Evolutionary conservation across 1,140 invertebrate genomes (phyloP), one percentile per base, ranked within the genome.

Genomic region (Hylaeus anthracinus): DNA sequence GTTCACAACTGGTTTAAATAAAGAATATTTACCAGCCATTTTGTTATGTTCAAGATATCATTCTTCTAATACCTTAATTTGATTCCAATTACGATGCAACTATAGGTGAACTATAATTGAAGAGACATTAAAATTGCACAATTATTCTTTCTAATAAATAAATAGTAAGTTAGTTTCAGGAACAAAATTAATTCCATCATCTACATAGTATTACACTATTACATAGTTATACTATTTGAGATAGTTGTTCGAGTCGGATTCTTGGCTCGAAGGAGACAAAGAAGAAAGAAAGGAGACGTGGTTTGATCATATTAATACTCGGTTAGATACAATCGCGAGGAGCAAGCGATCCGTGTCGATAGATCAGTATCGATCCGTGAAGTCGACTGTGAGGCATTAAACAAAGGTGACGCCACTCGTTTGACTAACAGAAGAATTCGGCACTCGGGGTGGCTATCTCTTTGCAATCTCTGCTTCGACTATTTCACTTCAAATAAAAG

Each of bases 391-490:
- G 79, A 88, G 82, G 84, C 86, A 87, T 88, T 86, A 89, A 89
- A 90, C 86, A 90, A 90, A 90, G 83, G 69, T 90, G 86, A 90
- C 84, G 82, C 79, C 77, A 81, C 86, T 83, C 60, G 60, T 55
- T 87, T 43, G 84, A 84, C 78, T 75, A 87, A 88, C 88, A 75
- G 39, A 81, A 88, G 88, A 90, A 90, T 92, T 90, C 81, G 89
- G 60, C 86, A 80, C 76, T 86, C 88, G 73, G 87, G 89, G 89
- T 90, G 89, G 88, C 82, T 90, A 87, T 90, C 81, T 85, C 69
- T 75, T 89, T 84, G 86, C 77, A 66, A 90, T 88, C 79, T 86
- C 63, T 74, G 51, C 67, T 63, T 69, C 66, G 12, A 37, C 82
- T 69, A 55, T 73, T 12, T n/a, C 6, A 51, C n/a, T 43, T 43